phyloP scores from a whole-genome alignment of 2,797 vertebrate genomes.

The Gambusia yucatana region DNA sequence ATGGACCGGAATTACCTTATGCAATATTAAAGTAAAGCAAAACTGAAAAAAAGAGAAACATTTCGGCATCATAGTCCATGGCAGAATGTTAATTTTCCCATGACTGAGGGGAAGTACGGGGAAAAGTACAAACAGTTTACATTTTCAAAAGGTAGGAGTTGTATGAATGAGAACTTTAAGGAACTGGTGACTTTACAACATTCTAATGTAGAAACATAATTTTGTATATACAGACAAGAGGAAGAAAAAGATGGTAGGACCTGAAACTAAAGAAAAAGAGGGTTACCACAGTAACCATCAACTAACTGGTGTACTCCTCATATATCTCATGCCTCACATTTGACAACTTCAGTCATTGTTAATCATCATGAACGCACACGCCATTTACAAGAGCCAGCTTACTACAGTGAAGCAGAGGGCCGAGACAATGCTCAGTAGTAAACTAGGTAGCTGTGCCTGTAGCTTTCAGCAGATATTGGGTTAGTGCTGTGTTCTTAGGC shows the following conservation, averaged over 20 bases:
- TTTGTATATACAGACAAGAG: slow-evolving; percentile 66
- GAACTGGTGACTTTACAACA: slow-evolving; percentile 65
- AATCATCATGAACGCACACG: slow-evolving; percentile 33
- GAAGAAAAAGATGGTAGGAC: slow-evolving; percentile 13
- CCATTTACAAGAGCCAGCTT: slow-evolving; percentile 50
- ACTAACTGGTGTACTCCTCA: slow-evolving; percentile 25
- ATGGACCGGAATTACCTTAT: slow-evolving; percentile 73
- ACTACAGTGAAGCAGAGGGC: slow-evolving; percentile 49
- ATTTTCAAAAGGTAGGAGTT: slow-evolving; percentile 43
- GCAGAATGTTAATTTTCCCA: slow-evolving; percentile 53
- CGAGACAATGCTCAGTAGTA: slow-evolving; percentile 55
- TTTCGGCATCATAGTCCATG: slow-evolving; percentile 57
- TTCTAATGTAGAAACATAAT: slow-evolving; percentile 70
- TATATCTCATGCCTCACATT: slow-evolving; percentile 48
- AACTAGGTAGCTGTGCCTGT: slow-evolving; percentile 46
- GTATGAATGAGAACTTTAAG: slow-evolving; percentile 61
- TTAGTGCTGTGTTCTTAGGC: slow-evolving; percentile 49
- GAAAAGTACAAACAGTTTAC: slow-evolving; percentile 57
- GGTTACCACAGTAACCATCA: slow-evolving; percentile 53
- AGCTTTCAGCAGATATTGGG: slow-evolving; percentile 51
- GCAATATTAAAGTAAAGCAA: slow-evolving; percentile 77
- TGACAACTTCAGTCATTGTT: slow-evolving; percentile 34
- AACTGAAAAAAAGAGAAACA: slow-evolving; percentile 60
- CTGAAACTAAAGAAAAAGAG: slow-evolving; percentile 17
- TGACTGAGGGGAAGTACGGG: slow-evolving; percentile 25